phyloP scores from a whole-genome alignment of 2,888 invertebrate genomes.

The Phyto melanocephala region DNA sequence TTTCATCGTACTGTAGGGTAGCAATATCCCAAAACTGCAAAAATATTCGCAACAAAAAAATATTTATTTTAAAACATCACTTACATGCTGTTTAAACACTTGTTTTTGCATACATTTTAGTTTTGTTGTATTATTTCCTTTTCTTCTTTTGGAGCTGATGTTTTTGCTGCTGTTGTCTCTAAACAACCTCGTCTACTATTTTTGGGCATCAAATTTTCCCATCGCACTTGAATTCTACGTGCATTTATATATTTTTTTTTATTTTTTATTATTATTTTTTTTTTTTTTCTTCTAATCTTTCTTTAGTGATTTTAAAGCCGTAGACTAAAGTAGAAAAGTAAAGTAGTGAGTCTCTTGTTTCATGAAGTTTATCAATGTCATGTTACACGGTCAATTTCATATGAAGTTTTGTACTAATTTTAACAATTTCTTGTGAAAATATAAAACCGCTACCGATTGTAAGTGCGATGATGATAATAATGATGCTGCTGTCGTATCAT shows the following conservation, averaged over 20 bases:
- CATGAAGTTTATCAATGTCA: slow-evolving; percentile 64
- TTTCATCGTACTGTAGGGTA: slow-evolving; percentile 29
- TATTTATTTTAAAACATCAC: slow-evolving; percentile 49
- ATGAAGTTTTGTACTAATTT: slow-evolving; percentile 64
- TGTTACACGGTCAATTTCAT: slow-evolving; percentile 64
- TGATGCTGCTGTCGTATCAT: slow-evolving; percentile 47
- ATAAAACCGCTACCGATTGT: slow-evolving; percentile 60
- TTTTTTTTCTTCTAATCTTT: background rate
- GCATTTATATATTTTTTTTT: slow-evolving; percentile 3
- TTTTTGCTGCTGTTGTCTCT: background rate
- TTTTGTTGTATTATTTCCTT: slow-evolving; percentile 22
- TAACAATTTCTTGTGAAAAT: slow-evolving; percentile 64
- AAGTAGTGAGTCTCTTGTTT: slow-evolving; percentile 39
- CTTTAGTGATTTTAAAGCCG: slow-evolving; percentile 21
- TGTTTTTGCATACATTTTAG: slow-evolving; percentile 50
- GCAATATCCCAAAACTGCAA: background rate
- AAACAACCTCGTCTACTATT: slow-evolving; percentile 16
- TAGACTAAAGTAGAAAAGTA: background rate
- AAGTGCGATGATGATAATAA: slow-evolving; percentile 17
- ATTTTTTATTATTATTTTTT: slow-evolving; percentile 24
- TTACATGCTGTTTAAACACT: slow-evolving; percentile 65
- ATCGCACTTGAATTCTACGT: slow-evolving; percentile 41
- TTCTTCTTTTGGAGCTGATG: too few species aligned
- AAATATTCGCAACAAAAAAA: slow-evolving; percentile 16
- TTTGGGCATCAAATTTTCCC: slow-evolving; percentile 52